Percentiles rank a stretch among this genome's conserved stretches.
Evolutionary conservation across 1,140 invertebrate genomes (phyloP).

Genomic region (Holcopasites calliopsidis): DNA sequence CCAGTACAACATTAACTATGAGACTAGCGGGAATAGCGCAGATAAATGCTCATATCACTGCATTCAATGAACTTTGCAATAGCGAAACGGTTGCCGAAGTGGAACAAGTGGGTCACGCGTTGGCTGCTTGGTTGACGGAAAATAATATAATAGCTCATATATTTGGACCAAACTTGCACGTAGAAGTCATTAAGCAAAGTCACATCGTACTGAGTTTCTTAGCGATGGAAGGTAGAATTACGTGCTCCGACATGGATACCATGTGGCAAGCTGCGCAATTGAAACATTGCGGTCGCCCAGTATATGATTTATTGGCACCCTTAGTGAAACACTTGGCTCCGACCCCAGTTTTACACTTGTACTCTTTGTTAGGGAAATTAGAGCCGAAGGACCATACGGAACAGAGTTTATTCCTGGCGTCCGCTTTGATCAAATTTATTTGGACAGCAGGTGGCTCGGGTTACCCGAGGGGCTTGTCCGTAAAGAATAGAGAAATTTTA

Average conservation of each 20-base stretch:
- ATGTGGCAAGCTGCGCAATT: slow-evolving; percentile 96
- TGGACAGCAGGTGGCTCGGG: slow-evolving; percentile 88
- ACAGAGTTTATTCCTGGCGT: slow-evolving; percentile 94
- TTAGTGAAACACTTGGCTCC: slow-evolving; percentile 94
- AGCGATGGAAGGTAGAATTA: slow-evolving; percentile 94
- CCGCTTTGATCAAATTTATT: slow-evolving; percentile 92
- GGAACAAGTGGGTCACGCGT: slow-evolving; percentile 89
- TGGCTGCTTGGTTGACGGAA: slow-evolving; percentile 93
- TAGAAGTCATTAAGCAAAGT: slow-evolving; percentile 96
- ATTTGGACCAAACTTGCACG: slow-evolving; percentile 97
- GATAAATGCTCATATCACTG: slow-evolving; percentile 95
- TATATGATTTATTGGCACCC: slow-evolving; percentile 93
- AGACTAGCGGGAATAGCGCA: slow-evolving; percentile 94
- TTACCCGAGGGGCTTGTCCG: slow-evolving; percentile 75
- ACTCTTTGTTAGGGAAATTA: slow-evolving; percentile 89
- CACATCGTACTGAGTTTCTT: slow-evolving; percentile 95
- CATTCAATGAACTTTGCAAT: slow-evolving; percentile 93
- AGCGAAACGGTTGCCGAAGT: slow-evolving; percentile 91
- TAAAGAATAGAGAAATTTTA: slow-evolving; percentile 74
- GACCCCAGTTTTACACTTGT: slow-evolving; percentile 92
- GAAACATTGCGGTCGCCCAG: slow-evolving; percentile 96
- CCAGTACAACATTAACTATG: slow-evolving; percentile 95
- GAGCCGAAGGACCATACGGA: slow-evolving; percentile 95
- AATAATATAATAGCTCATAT: slow-evolving; percentile 96
- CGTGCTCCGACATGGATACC: slow-evolving; percentile 93